phyloP scores from a whole-genome alignment of 2,888 invertebrate species.

The Heliconius hortense region DNA sequence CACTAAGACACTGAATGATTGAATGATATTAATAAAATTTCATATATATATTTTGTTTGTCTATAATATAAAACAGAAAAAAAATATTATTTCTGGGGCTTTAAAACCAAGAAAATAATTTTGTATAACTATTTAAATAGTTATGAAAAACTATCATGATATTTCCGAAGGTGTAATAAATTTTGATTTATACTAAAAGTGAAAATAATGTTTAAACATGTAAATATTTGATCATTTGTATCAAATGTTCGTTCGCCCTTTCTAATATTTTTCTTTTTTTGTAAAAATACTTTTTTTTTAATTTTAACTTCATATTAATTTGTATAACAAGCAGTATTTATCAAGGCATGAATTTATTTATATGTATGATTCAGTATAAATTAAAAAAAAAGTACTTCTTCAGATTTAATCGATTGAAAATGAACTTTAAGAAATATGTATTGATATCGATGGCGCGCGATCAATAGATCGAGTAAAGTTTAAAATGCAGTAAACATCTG shows the following conservation, averaged over 20 bases:
- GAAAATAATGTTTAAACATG: neutral
- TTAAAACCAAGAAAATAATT: neutral
- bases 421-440: neutral
- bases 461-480: no score
- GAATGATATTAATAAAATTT: slow-evolving; percentile 6
- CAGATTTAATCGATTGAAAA: neutral
- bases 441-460: neutral
- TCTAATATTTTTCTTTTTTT: neutral
- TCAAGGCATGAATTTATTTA: neutral
- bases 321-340: slow-evolving; percentile 11
- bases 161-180: no score
- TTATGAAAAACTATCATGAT: no score
- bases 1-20: slow-evolving; percentile 9
- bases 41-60: neutral
- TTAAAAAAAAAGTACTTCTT: no score
- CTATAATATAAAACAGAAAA: neutral
- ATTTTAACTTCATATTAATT: neutral
- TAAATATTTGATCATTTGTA: neutral
- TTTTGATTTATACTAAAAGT: no score
- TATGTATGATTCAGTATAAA: slow-evolving; percentile 8
- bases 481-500: no score
- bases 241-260: neutral
- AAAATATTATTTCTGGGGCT: slow-evolving; percentile 1
- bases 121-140: neutral
- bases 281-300: neutral